phyloP scores from a whole-genome alignment of 2,797 vertebrate genomes.

The Pseudochirops corinnae region DNA sequence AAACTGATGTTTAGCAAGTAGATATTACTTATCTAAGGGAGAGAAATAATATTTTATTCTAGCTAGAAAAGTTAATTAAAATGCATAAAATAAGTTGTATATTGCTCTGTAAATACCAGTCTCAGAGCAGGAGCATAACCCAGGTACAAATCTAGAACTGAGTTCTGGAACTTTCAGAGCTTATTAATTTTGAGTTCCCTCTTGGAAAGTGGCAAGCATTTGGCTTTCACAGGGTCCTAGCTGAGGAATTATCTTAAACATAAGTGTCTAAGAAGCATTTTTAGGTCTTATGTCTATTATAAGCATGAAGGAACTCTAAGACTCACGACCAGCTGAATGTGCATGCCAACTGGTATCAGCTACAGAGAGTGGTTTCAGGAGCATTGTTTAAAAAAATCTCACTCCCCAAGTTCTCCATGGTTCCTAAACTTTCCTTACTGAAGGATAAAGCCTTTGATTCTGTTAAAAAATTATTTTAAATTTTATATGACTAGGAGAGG shows the following conservation, averaged over 20 bases:
- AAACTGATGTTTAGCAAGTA: neutral
- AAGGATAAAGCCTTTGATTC: neutral
- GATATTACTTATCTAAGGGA: neutral
- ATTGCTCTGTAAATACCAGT: neutral
- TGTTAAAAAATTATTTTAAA: neutral
- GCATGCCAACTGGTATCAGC: neutral
- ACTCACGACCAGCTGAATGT: neutral
- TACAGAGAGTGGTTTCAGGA: neutral
- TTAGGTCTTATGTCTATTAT: neutral
- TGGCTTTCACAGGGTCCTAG: neutral
- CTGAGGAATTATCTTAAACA: neutral
- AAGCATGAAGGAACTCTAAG: neutral
- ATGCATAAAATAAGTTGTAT: constrained; percentile 19
- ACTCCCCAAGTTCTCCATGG: neutral
- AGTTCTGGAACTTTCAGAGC: neutral
- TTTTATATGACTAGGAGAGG: neutral
- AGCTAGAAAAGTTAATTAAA: constrained; percentile 65
- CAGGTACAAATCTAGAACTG: neutral
- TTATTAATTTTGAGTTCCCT: neutral
- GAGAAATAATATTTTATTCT: constrained; percentile 1
- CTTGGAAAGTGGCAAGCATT: neutral
- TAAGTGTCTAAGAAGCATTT: neutral
- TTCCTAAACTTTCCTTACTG: neutral
- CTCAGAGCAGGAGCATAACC: neutral
- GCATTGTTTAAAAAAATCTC: neutral